Base-by-base conservation (phyloP, 1,140 invertebrate genomes). In the Euwallacea similis region DNA sequence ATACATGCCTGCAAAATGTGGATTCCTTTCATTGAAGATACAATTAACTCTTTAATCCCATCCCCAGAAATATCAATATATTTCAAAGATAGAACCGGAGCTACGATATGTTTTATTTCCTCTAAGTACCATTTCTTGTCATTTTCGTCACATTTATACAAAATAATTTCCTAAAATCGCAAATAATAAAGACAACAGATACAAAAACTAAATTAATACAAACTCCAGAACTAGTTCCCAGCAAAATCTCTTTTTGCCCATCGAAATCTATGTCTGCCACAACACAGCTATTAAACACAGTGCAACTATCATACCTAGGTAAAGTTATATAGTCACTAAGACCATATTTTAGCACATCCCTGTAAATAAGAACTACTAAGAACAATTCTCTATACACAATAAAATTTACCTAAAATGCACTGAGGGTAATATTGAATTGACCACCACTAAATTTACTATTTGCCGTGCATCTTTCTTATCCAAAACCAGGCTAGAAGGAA, bases 211-310 rank as follows among this genome's bases (percentile, higher is more conserved):
- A 46, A 63, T 53, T 16, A 54, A 46, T 47, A 21, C 13, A n/a
- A n/a, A 86, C 86, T 75, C 88, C 85, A 59, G 83, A 83, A 82
- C 90, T 92, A 7, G 88, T 92, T 70, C 91, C 91, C 50, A 92
- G 76, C 8, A 92, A 73, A 71, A 93, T 88, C 83, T 92, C 90
- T 79, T 89, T 87, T 55, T 83, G 74, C 0, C 89, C 88, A 83
- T 92, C 90, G 85, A 91, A 89, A 80, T 92, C 88, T 64, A 92
- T 83, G 78, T 93, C 90, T 2, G 86, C 86, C 42, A 89, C 82
- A 75, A 86, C 87, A 21, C 85, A 85, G 75, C 88, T 87, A 11
- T 88, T 79, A 43, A 86, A 81, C 69, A 84, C 84, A 81, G 89
- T 89, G 68, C 83, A 86, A 79, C 58, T 81, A 73, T 89, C 85